Conservation (phyloP, 2,797 vertebrate species). For the Micromesistius poutassou region DNA sequence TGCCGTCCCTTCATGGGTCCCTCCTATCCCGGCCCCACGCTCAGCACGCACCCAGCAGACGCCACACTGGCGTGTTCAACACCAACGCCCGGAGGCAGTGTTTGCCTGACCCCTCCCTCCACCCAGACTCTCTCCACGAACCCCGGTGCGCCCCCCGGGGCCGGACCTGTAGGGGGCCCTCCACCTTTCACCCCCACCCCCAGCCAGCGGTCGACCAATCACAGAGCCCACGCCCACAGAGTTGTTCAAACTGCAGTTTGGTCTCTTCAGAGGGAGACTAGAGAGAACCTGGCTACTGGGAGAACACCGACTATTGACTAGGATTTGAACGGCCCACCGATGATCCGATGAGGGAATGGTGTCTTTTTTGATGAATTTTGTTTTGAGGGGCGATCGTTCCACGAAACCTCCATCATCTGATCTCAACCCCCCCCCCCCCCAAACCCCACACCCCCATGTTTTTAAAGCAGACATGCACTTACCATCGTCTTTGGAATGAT, state of each 20-base stretch:
- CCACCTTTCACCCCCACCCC: not conserved
- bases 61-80: conserved; percentile 2
- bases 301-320: not conserved
- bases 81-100: not conserved
- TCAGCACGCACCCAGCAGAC: conserved; percentile 19
- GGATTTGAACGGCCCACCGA: not conserved
- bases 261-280: too few relatives aligned
- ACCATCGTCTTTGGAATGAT: conserved; percentile 28
- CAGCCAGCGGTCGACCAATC: conserved; percentile 12
- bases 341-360: conserved; percentile 21
- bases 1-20: conserved; percentile 17
- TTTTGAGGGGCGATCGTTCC: conserved; percentile 6
- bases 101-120: not conserved
- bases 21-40: conserved; percentile 16
- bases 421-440: conserved; percentile 20
- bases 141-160: not conserved
- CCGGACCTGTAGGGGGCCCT: conserved; percentile 19
- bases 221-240: conserved; percentile 12
- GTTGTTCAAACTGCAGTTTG: not conserved
- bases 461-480: conserved; percentile 53
- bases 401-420: conserved; percentile 11
- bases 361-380: conserved; percentile 11
- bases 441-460: conserved; percentile 13
- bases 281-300: not conserved
- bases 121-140: conserved; percentile 10